These are phyloP conservation scores for Furnarius figulus DNA, from an alignment of 2,113 vertebrate genomes.

Conservation along the genomic window DNA sequence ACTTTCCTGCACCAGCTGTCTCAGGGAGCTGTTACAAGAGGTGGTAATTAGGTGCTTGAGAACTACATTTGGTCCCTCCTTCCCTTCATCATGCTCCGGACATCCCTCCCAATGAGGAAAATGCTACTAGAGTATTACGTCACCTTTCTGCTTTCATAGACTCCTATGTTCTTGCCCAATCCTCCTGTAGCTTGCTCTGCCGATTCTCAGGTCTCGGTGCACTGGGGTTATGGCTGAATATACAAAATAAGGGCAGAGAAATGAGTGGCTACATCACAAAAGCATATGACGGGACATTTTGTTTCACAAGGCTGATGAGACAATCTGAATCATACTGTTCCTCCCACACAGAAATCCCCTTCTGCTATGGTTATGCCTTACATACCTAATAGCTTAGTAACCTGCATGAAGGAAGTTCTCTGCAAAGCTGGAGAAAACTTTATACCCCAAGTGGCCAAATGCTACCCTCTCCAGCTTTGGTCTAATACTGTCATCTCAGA, in stretches of 20 bases:
- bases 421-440: neutral
- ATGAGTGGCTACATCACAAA: neutral
- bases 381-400: slow-evolving; percentile 34
- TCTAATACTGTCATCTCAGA: neutral
- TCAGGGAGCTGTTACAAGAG: neutral
- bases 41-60: neutral
- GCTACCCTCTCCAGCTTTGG: neutral
- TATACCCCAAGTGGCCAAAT: neutral
- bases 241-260: slow-evolving; percentile 7
- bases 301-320: slow-evolving; percentile 45
- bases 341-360: slow-evolving; percentile 69
- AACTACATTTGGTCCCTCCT: neutral
- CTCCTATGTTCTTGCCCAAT: neutral
- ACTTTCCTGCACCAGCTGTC: neutral
- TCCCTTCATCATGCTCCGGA: neutral
- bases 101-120: neutral
- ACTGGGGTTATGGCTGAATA: neutral
- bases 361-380: slow-evolving; percentile 19
- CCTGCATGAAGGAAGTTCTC: neutral
- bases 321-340: slow-evolving; percentile 57
- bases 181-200: neutral
- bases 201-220: neutral
- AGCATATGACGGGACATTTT: slow-evolving; percentile 6
- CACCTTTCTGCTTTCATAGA: neutral
- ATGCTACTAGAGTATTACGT: neutral